Evolutionary conservation across 2,797 vertebrate species (phyloP).

Genomic region (Esox lucius): DNA sequence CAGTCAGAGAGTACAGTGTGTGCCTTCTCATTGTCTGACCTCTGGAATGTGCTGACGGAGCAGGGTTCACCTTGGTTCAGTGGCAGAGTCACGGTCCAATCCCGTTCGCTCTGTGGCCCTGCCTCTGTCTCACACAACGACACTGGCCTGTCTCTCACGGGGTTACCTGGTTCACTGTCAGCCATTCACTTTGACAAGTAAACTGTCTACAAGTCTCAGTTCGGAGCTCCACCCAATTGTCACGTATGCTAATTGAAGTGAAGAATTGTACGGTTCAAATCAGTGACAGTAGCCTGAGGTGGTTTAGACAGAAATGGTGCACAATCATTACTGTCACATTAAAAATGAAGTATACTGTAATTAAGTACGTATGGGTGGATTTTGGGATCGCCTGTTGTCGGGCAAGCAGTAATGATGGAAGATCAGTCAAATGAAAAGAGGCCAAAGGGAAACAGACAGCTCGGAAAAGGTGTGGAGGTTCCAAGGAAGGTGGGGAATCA

Average conservation of each 20-base stretch:
- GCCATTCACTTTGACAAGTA: constrained; percentile 37
- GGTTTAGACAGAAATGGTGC: constrained; percentile 23
- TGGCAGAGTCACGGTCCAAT: constrained; percentile 55
- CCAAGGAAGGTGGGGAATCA: constrained; percentile 60
- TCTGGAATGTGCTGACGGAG: constrained; percentile 74
- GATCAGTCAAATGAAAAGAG: constrained; percentile 37
- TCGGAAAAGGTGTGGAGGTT: constrained; percentile 52
- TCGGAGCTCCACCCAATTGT: background rate
- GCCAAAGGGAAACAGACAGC: constrained; percentile 42
- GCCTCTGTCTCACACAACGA: background rate
- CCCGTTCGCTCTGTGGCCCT: background rate
- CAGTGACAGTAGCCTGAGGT: background rate
- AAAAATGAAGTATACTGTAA: constrained; percentile 16
- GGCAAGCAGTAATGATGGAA: constrained; percentile 20
- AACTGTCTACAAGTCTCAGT: background rate
- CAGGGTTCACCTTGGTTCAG: constrained; percentile 69
- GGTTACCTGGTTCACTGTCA: constrained; percentile 35
- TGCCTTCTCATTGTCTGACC: constrained; percentile 72
- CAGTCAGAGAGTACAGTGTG: constrained; percentile 64
- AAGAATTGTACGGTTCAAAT: background rate
- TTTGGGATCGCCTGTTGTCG: constrained; percentile 41
- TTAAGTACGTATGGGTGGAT: constrained; percentile 20
- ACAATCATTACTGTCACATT: constrained; percentile 27
- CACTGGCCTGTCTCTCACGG: background rate
- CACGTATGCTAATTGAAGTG: background rate